phyloP scores from a whole-genome alignment of 2,797 vertebrate species.

The Spinus olivaceus region DNA sequence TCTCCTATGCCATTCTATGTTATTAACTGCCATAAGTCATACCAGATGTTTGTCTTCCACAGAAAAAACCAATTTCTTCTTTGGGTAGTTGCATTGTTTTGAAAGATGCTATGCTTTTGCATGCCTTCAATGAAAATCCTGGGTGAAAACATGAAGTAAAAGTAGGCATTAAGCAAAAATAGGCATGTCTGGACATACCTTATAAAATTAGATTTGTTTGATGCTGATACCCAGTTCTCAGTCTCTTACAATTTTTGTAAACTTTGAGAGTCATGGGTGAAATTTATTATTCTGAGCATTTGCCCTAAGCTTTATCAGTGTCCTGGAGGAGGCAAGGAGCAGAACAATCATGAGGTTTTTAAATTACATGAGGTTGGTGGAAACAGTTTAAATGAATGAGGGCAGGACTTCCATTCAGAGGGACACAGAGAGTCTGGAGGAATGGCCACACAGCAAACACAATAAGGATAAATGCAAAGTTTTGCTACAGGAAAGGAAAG shows the following conservation, averaged over 20 bases:
- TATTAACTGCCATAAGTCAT: neutral
- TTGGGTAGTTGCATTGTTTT: neutral
- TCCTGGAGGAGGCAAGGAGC: neutral
- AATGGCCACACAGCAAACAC: neutral
- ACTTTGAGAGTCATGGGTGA: neutral
- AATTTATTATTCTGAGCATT: neutral
- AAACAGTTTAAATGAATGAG: neutral
- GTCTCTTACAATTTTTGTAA: neutral
- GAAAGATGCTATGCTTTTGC: neutral
- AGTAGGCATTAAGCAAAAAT: neutral
- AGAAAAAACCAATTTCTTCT: neutral
- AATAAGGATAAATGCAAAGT: neutral
- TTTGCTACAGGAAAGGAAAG: neutral
- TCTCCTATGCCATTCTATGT: neutral
- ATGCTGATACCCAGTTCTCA: neutral
- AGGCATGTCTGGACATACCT: neutral
- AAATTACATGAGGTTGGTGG: neutral
- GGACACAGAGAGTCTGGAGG: neutral
- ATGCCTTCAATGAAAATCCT: neutral
- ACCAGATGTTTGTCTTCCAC: neutral
- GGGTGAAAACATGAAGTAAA: neutral
- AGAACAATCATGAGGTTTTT: neutral
- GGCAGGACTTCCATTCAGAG: neutral
- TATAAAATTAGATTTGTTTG: neutral
- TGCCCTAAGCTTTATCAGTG: neutral